Percentiles rank a stretch among this genome's conserved stretches.
phyloP scores from a whole-genome alignment of 2,113 vertebrate genomes.

The Otocyon megalotis region DNA sequence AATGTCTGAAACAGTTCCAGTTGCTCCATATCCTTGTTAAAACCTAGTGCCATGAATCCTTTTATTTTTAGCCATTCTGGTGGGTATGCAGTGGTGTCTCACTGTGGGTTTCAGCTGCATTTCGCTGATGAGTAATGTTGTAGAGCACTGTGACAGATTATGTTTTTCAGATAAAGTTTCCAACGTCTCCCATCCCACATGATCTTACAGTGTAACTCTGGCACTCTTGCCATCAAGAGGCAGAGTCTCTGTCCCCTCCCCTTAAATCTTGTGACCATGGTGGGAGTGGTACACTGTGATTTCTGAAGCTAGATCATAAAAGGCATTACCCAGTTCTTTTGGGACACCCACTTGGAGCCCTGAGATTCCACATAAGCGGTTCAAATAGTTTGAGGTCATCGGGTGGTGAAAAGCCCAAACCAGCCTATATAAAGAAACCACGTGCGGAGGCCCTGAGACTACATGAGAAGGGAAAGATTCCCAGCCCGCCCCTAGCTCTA shows the following conservation, averaged over 20 bases:
- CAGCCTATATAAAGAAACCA: not conserved
- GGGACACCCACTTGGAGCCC: not conserved
- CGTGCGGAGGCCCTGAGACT: not conserved
- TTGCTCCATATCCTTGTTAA: not conserved
- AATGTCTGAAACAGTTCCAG: not conserved
- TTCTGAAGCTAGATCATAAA: constrained; percentile 19
- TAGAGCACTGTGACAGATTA: not conserved
- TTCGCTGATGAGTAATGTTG: not conserved
- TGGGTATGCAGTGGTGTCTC: not conserved
- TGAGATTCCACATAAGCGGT: not conserved
- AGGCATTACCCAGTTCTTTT: not conserved
- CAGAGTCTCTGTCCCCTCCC: not conserved
- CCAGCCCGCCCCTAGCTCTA: not conserved
- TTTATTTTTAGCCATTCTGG: constrained; percentile 41
- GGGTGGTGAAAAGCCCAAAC: not conserved
- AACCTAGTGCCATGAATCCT: not conserved
- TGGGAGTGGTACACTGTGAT: not conserved
- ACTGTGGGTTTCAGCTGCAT: constrained; percentile 34
- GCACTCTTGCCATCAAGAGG: not conserved
- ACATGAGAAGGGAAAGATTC: not conserved
- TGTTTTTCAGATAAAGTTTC: constrained; percentile 2
- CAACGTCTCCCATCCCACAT: not conserved
- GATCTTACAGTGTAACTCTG: not conserved
- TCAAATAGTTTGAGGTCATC: not conserved
- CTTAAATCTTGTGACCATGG: not conserved